These are phyloP conservation scores for Pyrrhosoma nymphula DNA, from an alignment of 2,888 invertebrate genomes.

Conservation along the genomic window DNA sequence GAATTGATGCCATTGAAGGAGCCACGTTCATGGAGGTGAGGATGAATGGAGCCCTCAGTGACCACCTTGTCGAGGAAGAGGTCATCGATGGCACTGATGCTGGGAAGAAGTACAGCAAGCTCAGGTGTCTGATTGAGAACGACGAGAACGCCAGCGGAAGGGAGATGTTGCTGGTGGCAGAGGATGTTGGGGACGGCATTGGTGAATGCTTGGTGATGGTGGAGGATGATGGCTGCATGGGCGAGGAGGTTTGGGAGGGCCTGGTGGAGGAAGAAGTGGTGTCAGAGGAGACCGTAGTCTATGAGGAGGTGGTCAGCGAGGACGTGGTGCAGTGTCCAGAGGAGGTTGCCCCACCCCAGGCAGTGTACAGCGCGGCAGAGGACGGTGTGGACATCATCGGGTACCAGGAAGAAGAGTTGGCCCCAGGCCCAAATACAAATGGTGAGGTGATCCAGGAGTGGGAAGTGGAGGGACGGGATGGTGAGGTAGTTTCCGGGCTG, in stretches of 20 bases:
- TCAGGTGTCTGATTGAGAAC: slow-evolving; percentile 26
- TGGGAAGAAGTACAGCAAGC: slow-evolving; percentile 46
- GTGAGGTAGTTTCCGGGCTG: slow-evolving; percentile 8
- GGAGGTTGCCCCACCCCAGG: slow-evolving; percentile 23
- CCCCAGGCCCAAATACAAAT: not conserved
- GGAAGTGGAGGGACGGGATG: not conserved
- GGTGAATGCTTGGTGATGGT: slow-evolving; percentile 60
- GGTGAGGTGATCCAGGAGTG: not conserved
- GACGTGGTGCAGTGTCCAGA: not conserved
- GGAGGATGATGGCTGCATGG: slow-evolving; percentile 51
- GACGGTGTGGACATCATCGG: not conserved
- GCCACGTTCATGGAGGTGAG: slow-evolving; percentile 61
- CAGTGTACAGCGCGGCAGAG: not conserved
- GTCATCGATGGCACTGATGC: slow-evolving; percentile 7
- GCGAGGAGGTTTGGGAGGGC: slow-evolving; percentile 50
- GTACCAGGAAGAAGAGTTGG: not conserved
- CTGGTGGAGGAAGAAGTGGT: slow-evolving; percentile 48
- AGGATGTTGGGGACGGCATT: slow-evolving; percentile 58
- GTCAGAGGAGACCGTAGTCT: slow-evolving; percentile 35
- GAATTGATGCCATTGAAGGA: slow-evolving; percentile 44
- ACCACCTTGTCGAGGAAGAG: slow-evolving; percentile 54
- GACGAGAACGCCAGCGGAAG: slow-evolving; percentile 16
- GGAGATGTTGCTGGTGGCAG: slow-evolving; percentile 57
- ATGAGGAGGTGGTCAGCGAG: slow-evolving; percentile 40
- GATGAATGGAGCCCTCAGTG: slow-evolving; percentile 52